Percentiles rank a stretch among this genome's conserved stretches.
phyloP scores from a whole-genome alignment of 2,113 vertebrate species.

The Caranx melampygus region DNA sequence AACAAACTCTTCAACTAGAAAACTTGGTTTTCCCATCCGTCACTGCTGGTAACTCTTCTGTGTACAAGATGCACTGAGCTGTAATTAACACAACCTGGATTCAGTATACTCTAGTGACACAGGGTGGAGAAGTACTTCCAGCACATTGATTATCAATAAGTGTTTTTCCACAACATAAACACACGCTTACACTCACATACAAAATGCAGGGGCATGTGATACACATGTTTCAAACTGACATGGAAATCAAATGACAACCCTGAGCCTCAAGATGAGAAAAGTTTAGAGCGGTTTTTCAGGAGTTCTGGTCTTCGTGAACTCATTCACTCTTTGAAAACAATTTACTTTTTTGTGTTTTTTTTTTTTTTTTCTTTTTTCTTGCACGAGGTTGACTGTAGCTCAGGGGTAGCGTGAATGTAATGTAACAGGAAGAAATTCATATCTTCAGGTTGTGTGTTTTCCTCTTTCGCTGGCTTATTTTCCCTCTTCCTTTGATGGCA shows the following conservation, averaged over 20 bases:
- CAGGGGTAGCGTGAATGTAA: conserved; percentile 53
- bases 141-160: conserved; percentile 4
- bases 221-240: not conserved
- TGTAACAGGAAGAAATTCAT: conserved; percentile 80
- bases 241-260: conserved; percentile 18
- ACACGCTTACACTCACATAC: not conserved
- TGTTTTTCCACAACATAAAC: conserved; percentile 7
- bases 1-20: conserved; percentile 15
- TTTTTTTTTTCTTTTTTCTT: conserved; percentile 1
- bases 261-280: conserved; percentile 26
- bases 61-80: not conserved
- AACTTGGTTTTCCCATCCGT: conserved; percentile 1
- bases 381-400: conserved; percentile 61
- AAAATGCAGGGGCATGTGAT: not conserved
- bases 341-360: conserved; percentile 22
- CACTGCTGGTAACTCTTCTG: not conserved
- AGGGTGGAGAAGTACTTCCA: not conserved
- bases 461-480: conserved; percentile 54
- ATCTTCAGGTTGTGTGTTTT: conserved; percentile 81
- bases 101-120: not conserved
- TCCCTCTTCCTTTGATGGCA: conserved; percentile 80
- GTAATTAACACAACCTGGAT: conserved; percentile 1
- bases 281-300: conserved; percentile 35
- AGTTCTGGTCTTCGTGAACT: conserved; percentile 47
- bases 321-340: conserved; percentile 52